Evolutionary conservation across 2,888 invertebrate species (phyloP).

Genomic region (Xylota sylvarum): DNA sequence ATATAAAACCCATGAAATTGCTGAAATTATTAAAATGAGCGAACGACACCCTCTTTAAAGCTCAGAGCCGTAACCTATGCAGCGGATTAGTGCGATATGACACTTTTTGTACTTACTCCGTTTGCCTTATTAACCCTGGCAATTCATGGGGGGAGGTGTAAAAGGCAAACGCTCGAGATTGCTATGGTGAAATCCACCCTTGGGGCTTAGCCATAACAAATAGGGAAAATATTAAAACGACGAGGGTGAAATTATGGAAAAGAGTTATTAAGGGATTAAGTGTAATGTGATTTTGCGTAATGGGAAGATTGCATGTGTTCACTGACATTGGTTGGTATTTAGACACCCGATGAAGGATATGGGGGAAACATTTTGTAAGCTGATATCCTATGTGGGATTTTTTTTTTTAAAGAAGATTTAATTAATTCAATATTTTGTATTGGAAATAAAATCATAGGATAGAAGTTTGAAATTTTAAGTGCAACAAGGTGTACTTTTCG

Average conservation of each 20-base stretch:
- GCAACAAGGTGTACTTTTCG: no score
- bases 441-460: slow-evolving; percentile 20
- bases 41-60: slow-evolving; percentile 47
- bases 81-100: slow-evolving; percentile 75
- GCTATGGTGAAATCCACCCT: slow-evolving; percentile 63
- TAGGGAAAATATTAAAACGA: slow-evolving; percentile 70
- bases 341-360: slow-evolving; percentile 9
- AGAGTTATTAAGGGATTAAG: slow-evolving; percentile 78
- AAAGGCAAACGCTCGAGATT: slow-evolving; percentile 72
- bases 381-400: slow-evolving; percentile 59
- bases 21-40: slow-evolving; percentile 75
- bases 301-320: slow-evolving; percentile 76
- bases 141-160: slow-evolving; percentile 60
- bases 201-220: slow-evolving; percentile 63
- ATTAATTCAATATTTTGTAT: slow-evolving; percentile 32
- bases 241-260: slow-evolving; percentile 77
- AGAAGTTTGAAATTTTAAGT: no score
- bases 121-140: slow-evolving; percentile 72
- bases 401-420: slow-evolving; percentile 26
- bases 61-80: slow-evolving; percentile 68
- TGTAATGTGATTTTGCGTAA: slow-evolving; percentile 77
- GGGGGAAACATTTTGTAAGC: slow-evolving; percentile 64
- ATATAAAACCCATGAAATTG: slow-evolving; percentile 76
- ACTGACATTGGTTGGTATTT: slow-evolving; percentile 39
- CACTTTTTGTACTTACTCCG: slow-evolving; percentile 38